These are phyloP conservation scores for Hipparchia sbordonii DNA, from an alignment of 2,888 invertebrate genomes.

Conservation along the genomic window DNA sequence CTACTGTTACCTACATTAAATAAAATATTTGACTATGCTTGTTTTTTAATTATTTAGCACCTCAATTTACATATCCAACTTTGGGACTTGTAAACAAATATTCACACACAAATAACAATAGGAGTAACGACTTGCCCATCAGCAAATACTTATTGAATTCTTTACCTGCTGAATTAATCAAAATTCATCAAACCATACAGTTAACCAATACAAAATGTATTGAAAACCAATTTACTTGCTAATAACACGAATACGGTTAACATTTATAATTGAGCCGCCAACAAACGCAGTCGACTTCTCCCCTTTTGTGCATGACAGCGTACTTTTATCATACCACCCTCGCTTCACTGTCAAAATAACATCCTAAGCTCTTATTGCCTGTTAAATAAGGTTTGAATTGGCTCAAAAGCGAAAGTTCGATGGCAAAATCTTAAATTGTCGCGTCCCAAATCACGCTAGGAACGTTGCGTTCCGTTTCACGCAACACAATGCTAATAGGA, in stretches of 20 bases:
- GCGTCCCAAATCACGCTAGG: conserved; percentile 70
- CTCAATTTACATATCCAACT: too few species aligned
- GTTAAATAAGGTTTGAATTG: conserved; percentile 33
- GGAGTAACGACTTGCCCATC: not conserved
- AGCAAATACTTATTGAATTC: conserved; percentile 2
- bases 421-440: conserved; percentile 42
- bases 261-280: conserved; percentile 64
- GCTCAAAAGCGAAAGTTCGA: not conserved
- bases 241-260: conserved; percentile 54
- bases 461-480: conserved; percentile 59
- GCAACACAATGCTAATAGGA: conserved; percentile 70
- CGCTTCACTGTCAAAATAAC: conserved; percentile 20
- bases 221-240: conserved; percentile 28
- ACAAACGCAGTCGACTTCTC: conserved; percentile 44
- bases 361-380: conserved; percentile 3
- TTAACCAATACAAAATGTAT: conserved; percentile 19
- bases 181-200: conserved; percentile 14
- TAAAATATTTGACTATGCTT: too few species aligned
- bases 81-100: too few species aligned
- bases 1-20: too few species aligned
- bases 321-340: conserved; percentile 48
- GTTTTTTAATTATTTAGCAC: too few species aligned
- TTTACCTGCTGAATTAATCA: not conserved
- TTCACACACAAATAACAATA: not conserved
- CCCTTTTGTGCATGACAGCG: conserved; percentile 58